Evolutionary conservation across 2,113 vertebrate genomes (phyloP), one percentile per base, ranked within the genome.

Genomic region (Melanocharis versteri): DNA sequence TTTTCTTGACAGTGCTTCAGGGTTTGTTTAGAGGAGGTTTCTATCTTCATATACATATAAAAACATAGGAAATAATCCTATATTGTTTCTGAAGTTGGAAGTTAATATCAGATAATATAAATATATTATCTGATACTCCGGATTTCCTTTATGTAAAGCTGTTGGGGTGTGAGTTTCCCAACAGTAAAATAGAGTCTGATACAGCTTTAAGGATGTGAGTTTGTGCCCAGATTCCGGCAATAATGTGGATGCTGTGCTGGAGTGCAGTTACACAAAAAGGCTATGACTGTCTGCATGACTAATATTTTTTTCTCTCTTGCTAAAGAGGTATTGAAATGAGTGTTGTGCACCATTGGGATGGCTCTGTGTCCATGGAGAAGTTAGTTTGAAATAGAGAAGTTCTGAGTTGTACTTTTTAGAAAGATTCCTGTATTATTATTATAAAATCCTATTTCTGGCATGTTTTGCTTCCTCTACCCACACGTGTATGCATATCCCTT

Each of bases 1-100:
- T 73, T 77, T 92, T 77, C 51, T 70, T 86, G 68, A 69, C 72
- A 83, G 42, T 83, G 72, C 83, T 92, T 83, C 22, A 21, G 94
- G 42, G 39, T 77, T 92, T 90, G 40, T 84, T 90, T 92, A 54
- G 30, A 85, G 62, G 56, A 93, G 35, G 45, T 83, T 90, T 95
- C 83, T 93, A 27, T 89, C 80, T 90, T 91, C 89, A 75, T 70
- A 47, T 72, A 30, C 22, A 18, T 61, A 42, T 47, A 27, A 80
- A 90, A 87, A 1, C n/a, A 18, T 31, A 65, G 48, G 37, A 86
- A 81, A 86, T 68, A 77, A 71, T 66, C 23, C 42, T 72, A 4
- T 88, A 40, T 89, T 92, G 28, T 89, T 89, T 78, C 76, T 91
- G 79, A 81, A 68, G 26, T 26, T 78, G 30, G 21, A 83, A 79